Evolutionary conservation across 2,888 invertebrate species (phyloP).

Genomic region (Neoitamus cyanurus): DNA sequence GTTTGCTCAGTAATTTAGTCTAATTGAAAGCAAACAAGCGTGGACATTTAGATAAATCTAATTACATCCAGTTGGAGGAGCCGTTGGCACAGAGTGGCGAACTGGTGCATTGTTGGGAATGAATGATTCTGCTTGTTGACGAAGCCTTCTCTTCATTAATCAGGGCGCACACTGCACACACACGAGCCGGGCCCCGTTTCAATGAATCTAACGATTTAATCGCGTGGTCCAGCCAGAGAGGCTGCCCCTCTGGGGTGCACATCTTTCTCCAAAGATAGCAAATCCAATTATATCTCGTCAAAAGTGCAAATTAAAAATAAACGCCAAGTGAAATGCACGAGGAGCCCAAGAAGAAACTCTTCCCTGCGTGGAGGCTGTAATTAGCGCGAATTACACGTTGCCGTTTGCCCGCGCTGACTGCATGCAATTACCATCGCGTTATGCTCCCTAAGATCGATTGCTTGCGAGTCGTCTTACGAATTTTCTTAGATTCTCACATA

Average conservation of each 20-base stretch:
- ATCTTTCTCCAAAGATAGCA: constrained; percentile 3
- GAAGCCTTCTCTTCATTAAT: not conserved
- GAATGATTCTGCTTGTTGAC: not conserved
- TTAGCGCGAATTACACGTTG: constrained; percentile 10
- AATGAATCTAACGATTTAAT: not conserved
- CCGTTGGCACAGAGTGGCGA: not conserved
- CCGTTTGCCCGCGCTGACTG: not conserved
- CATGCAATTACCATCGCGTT: not conserved
- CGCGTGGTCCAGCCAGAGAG: not conserved
- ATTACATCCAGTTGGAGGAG: constrained; percentile 22
- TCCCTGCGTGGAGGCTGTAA: not conserved
- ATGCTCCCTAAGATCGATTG: not conserved
- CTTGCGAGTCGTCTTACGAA: not conserved
- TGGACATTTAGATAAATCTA: constrained; percentile 41
- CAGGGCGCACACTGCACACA: not conserved
- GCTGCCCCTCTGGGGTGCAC: not conserved
- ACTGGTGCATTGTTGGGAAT: not conserved
- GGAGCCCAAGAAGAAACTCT: not conserved
- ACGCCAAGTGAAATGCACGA: not conserved
- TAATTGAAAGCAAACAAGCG: constrained; percentile 40
- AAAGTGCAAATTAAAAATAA: constrained; percentile 32
- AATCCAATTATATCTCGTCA: constrained; percentile 30
- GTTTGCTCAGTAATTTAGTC: constrained; percentile 21
- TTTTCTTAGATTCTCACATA: not conserved
- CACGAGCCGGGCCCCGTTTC: not conserved